A percentile compares a stretch with the other conserved stretches of the same genome.
phyloP scores from a whole-genome alignment of 2,797 vertebrate genomes.

The Sphaeramia orbicularis region DNA sequence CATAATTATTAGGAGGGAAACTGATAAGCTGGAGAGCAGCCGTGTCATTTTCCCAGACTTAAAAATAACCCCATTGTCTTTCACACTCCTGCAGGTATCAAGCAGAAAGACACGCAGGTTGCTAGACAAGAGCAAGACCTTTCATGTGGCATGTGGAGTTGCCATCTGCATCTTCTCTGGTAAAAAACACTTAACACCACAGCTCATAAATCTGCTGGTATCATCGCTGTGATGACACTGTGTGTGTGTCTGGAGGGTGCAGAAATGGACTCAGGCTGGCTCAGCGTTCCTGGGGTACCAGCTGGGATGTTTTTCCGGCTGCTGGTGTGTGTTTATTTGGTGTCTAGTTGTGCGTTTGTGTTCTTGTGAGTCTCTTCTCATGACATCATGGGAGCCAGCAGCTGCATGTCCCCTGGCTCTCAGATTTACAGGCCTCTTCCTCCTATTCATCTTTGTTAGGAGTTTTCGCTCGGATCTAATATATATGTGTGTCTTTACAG shows the following conservation, averaged over 20 bases:
- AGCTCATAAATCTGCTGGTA: constrained; percentile 28
- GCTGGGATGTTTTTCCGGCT: constrained; percentile 54
- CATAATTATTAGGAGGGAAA: background rate
- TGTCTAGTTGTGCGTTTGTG: constrained; percentile 30
- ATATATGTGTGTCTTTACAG: constrained; percentile 18
- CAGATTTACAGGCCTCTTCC: constrained; percentile 21
- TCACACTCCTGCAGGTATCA: constrained; percentile 84
- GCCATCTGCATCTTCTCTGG: constrained; percentile 96
- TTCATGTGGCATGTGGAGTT: constrained; percentile 93
- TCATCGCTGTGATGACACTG: constrained; percentile 12
- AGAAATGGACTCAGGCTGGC: constrained; percentile 63
- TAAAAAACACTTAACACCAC: constrained; percentile 61
- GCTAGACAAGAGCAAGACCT: constrained; percentile 94
- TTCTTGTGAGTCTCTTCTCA: constrained; percentile 40
- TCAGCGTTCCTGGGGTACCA: constrained; percentile 66
- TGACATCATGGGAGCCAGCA: constrained; percentile 63
- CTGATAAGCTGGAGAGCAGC: background rate
- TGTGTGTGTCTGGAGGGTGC: constrained; percentile 30
- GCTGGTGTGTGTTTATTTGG: constrained; percentile 49
- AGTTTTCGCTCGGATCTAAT: background rate
- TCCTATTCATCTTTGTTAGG: constrained; percentile 16
- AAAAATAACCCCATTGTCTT: constrained; percentile 20
- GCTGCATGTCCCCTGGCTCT: constrained; percentile 32
- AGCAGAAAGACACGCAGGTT: constrained; percentile 92
- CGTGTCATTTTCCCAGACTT: background rate